phyloP scores from a whole-genome alignment of 1,140 invertebrate species.

The Drosophila mauritiana region DNA sequence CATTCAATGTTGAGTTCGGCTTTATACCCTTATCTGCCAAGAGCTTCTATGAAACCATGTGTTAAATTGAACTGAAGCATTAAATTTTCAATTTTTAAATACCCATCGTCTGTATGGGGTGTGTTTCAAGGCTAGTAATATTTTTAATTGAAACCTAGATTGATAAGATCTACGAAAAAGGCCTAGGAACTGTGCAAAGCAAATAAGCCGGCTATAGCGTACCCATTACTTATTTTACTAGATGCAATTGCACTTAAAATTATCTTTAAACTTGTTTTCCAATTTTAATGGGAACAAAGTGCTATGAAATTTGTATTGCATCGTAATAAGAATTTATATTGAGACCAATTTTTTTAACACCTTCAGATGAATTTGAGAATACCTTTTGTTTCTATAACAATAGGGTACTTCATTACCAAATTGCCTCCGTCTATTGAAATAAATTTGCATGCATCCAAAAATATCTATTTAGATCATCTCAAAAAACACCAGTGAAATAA shows the following conservation, averaged over 20 bases:
- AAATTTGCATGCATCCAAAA: slow-evolving; percentile 72
- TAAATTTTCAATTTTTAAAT: slow-evolving; percentile 36
- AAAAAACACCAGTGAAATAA: not conserved
- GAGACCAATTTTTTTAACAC: too few species aligned
- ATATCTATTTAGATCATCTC: slow-evolving; percentile 71
- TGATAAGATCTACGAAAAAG: slow-evolving; percentile 66
- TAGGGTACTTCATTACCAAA: slow-evolving; percentile 27
- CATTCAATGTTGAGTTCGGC: slow-evolving; percentile 41
- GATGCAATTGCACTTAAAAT: not conserved
- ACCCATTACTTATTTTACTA: slow-evolving; percentile 3
- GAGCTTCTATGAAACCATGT: slow-evolving; percentile 40
- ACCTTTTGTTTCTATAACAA: too few species aligned
- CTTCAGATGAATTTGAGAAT: too few species aligned
- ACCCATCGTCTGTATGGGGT: slow-evolving; percentile 39
- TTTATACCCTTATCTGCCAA: slow-evolving; percentile 46
- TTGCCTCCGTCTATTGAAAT: slow-evolving; percentile 52
- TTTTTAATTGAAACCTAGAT: slow-evolving; percentile 76
- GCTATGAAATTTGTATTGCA: too few species aligned
- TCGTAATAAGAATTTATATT: too few species aligned
- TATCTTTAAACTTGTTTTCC: not conserved
- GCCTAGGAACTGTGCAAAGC: not conserved
- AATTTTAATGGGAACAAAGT: too few species aligned
- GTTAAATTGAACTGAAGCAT: slow-evolving; percentile 49
- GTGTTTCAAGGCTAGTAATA: slow-evolving; percentile 72
- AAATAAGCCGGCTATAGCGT: slow-evolving; percentile 1